Evolutionary conservation across 1,140 invertebrate genomes (phyloP).

Genomic region (Hormaphis cornu): DNA sequence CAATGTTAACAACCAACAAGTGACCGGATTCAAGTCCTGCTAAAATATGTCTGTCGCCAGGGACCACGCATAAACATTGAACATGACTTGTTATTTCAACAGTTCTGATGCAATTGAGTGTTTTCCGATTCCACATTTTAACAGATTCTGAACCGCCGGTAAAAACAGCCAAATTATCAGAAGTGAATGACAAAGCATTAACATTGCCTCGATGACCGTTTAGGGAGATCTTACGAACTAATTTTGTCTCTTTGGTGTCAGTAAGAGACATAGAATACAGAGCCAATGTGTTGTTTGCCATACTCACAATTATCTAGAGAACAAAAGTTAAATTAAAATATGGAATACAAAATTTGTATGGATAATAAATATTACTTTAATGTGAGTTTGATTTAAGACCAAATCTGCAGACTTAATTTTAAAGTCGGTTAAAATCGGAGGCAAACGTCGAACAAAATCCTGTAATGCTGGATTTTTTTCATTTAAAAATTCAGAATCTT

Average conservation of each 20-base stretch:
- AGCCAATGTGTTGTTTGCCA: constrained; percentile 60
- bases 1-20: constrained; percentile 79
- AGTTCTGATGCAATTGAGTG: constrained; percentile 73
- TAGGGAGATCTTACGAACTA: constrained; percentile 48
- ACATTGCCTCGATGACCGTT: constrained; percentile 85
- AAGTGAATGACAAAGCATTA: constrained; percentile 75
- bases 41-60: constrained; percentile 84
- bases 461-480: constrained; percentile 43
- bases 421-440: constrained; percentile 52
- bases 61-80: constrained; percentile 68
- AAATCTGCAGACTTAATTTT: constrained; percentile 64
- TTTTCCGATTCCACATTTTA: constrained; percentile 87
- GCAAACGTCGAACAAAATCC: constrained; percentile 65
- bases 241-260: constrained; percentile 48
- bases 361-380: not conserved
- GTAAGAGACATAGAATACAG: constrained; percentile 51
- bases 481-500: constrained; percentile 3
- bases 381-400: constrained; percentile 44
- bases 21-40: constrained; percentile 79
- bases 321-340: constrained; percentile 27
- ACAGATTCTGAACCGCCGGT: constrained; percentile 77
- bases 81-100: constrained; percentile 55
- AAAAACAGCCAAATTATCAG: constrained; percentile 75
- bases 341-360: constrained; percentile 1
- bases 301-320: constrained; percentile 46